Evolutionary conservation across 1,140 invertebrate genomes (phyloP), one percentile per base, ranked within the genome.

Genomic region (Sycophila sp.): DNA sequence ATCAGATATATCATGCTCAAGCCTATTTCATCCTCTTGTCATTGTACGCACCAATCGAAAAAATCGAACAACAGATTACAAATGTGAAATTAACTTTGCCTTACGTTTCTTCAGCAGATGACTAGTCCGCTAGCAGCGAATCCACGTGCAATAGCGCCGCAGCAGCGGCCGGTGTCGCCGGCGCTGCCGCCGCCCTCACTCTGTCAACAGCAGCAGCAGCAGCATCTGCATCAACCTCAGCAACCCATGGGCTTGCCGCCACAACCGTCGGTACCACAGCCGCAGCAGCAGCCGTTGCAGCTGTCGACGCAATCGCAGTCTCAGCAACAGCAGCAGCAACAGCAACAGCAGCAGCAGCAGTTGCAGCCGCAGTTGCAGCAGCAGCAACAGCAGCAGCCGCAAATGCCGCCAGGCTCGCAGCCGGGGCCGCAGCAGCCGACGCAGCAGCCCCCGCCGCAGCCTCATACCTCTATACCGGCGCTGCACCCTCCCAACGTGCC

Each of bases 401-500:
- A 30, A 2, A 51, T 38, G 32, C 62, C 36, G 22, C 28, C 49
- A 13, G 26, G n/a, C 1, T 51, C 40, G n/a, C 51, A 28, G 17
- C 36, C 17, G 81, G 81, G 8, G 80, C 84, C 15, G 82, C 83
- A 17, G 81, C 84, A 77, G 56, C 80, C 78, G 71, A 82, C 72
- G 75, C 81, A 19, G 19, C 66, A 49, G 19, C 66, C 28, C 8
- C 42, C 36, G n/a, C 56, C 40, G 4, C 66, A 69, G 42, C 66
- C 80, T 75, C 80, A 85, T 80, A 84, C 86, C 76, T 83, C 88
- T 82, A 81, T 87, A 87, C 84, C 87, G 80, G 84, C 86, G 77
- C 79, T 81, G 78, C 88, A 87, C 81, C 85, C 87, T 60, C 87
- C 88, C 47, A 87, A 85, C 84, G 74, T 89, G 85, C 82, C 89